Conservation (phyloP, 2,113 vertebrate genomes). For the Smithornis capensis region DNA sequence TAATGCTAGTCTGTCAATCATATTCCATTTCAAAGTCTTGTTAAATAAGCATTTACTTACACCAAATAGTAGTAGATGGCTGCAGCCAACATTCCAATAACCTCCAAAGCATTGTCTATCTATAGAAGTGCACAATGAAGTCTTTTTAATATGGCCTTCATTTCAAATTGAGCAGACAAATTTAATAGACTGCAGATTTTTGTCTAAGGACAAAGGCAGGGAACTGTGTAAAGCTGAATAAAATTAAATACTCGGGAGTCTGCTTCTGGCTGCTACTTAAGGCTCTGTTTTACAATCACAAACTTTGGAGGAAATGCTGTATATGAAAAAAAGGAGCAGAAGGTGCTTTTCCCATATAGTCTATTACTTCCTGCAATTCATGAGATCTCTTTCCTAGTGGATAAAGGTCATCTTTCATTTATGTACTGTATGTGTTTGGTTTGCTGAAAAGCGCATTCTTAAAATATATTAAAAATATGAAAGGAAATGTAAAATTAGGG, state of each 20-base stretch:
- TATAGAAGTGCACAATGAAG: background rate
- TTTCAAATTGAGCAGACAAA: constrained; percentile 46
- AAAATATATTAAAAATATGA: constrained; percentile 11
- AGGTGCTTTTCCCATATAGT: constrained; percentile 53
- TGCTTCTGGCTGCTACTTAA: constrained; percentile 24
- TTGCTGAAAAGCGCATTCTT: constrained; percentile 51
- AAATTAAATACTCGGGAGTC: constrained; percentile 27
- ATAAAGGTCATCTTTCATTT: constrained; percentile 75
- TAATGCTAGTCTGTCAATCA: background rate
- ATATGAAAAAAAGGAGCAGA: constrained; percentile 29
- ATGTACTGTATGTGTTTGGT: constrained; percentile 16
- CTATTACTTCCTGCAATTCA: constrained; percentile 73
- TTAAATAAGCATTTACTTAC: constrained; percentile 26
- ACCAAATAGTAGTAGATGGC: background rate
- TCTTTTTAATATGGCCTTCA: constrained; percentile 18
- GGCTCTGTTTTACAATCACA: constrained; percentile 9
- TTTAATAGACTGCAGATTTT: constrained; percentile 45
- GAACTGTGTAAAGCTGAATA: background rate
- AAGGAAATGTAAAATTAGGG: constrained; percentile 24
- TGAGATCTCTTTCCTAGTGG: constrained; percentile 63
- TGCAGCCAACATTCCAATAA: background rate
- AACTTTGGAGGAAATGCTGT: constrained; percentile 45
- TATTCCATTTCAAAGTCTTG: background rate
- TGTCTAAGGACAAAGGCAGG: constrained; percentile 29
- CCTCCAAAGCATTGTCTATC: background rate